Conservation (phyloP, 2,113 vertebrate species). For the Microcebus griseorufus region DNA sequence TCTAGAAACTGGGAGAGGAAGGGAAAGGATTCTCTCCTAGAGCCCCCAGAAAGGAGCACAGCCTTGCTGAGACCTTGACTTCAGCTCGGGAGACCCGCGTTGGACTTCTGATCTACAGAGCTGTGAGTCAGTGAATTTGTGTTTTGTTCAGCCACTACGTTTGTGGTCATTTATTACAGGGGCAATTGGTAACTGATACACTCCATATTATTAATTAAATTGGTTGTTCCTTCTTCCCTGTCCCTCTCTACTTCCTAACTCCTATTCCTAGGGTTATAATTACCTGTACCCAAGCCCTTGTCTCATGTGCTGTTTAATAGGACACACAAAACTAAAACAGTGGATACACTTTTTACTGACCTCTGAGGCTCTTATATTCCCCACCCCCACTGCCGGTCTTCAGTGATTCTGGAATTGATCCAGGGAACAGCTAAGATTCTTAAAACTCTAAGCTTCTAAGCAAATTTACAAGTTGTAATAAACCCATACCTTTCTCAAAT, state of each 20-base stretch:
- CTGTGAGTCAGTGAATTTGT: not conserved
- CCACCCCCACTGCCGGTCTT: not conserved
- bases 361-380: not conserved
- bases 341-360: not conserved
- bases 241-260: not conserved
- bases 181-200: not conserved
- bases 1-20: not conserved
- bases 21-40: no score
- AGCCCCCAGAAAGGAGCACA: not conserved
- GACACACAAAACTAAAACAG: not conserved
- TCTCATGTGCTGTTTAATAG: not conserved
- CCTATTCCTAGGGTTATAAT: not conserved
- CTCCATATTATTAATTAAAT: not conserved
- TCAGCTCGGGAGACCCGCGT: not conserved
- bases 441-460: not conserved
- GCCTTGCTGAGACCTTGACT: not conserved
- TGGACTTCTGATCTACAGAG: not conserved
- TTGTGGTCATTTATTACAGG: not conserved
- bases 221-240: not conserved
- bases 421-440: not conserved
- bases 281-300: not conserved
- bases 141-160: not conserved
- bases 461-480: constrained; percentile 13
- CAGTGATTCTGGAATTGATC: not conserved
- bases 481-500: constrained; percentile 21